These are phyloP conservation scores for Luehdorfia chinensis DNA, from an alignment of 1,140 invertebrate genomes.

Conservation along the genomic window DNA sequence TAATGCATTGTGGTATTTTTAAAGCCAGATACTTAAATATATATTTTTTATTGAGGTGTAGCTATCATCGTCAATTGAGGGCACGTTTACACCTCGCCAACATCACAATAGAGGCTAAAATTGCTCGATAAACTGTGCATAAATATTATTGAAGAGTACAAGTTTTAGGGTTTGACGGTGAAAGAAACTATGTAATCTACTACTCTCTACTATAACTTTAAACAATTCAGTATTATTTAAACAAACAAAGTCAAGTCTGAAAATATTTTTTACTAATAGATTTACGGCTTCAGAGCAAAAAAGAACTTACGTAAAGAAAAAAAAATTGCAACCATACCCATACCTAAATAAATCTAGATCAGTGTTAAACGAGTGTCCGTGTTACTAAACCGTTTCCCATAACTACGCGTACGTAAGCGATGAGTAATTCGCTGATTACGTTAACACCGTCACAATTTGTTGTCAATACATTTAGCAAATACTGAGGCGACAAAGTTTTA, in stretches of 20 bases:
- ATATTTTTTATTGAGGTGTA: background rate
- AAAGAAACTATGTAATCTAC: too few species aligned
- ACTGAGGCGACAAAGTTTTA: background rate
- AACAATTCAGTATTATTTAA: too few species aligned
- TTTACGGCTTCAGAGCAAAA: too few species aligned
- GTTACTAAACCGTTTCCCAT: slow-evolving; percentile 4
- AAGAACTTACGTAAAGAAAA: too few species aligned
- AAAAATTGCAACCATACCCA: too few species aligned
- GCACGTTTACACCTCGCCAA: slow-evolving; percentile 1
- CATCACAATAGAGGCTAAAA: slow-evolving; percentile 8
- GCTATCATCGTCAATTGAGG: background rate
- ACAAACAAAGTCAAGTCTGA: too few species aligned
- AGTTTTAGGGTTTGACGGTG: too few species aligned
- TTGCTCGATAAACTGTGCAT: background rate
- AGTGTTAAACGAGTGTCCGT: too few species aligned
- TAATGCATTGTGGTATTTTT: background rate
- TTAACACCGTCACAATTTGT: slow-evolving; percentile 4
- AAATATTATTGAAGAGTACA: background rate
- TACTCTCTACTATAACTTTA: too few species aligned
- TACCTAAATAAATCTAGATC: too few species aligned
- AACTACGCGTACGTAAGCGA: background rate
- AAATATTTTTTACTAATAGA: too few species aligned
- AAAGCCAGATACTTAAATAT: slow-evolving; percentile 3
- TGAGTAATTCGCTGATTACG: slow-evolving; percentile 11
- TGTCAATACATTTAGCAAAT: slow-evolving; percentile 4